Evolutionary conservation across 1,140 invertebrate species (phyloP), one percentile per base, ranked within the genome.

Genomic region (Heliconius hewitsoni): DNA sequence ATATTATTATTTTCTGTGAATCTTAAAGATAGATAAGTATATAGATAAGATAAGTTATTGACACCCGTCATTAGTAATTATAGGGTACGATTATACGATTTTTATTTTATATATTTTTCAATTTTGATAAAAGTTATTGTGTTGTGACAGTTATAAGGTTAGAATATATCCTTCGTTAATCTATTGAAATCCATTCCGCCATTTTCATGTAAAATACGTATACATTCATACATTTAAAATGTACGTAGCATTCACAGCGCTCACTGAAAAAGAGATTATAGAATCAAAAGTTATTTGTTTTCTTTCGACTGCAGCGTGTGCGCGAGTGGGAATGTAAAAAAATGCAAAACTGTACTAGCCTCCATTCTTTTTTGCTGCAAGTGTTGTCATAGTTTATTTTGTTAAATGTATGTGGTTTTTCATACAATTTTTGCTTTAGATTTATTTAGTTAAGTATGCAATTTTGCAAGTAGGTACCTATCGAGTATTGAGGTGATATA

Each of bases 221-320:
- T 37, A 4, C 34, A 37, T 9, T 11, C n/a, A 57, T 57, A 23
- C 3, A 55, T 46, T 46, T 5, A 52, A 52, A 52, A 66, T 30
- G 27, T 30, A 66, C 23, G 11, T 66, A 66, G 8, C 9, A 66
- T 66, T 27, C n/a, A 27, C 9, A 66, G 3, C 23, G 60, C 60
- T 66, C 27, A 66, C 60, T 66, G 60, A 66, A 66, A 66, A 66
- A 66, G 60, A 66, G 60, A 66, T 66, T 30, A 66, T 66, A 66
- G 60, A 66, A 66, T 66, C 60, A 66, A 30, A 66, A 60, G 55
- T 60, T 60, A 30, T 66, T 66, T 66, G 60, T 66, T 66, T 66
- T 66, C 60, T 66, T 66, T 66, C 60, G 9, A 66, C 27, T 27
- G 27, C 60, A 66, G n/a, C 60, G 23, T 66, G 60, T 66, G 60